Evolutionary conservation across 2,888 invertebrate species (phyloP), one percentile per base, ranked within the genome.

Genomic region (Cephus spinipes): DNA sequence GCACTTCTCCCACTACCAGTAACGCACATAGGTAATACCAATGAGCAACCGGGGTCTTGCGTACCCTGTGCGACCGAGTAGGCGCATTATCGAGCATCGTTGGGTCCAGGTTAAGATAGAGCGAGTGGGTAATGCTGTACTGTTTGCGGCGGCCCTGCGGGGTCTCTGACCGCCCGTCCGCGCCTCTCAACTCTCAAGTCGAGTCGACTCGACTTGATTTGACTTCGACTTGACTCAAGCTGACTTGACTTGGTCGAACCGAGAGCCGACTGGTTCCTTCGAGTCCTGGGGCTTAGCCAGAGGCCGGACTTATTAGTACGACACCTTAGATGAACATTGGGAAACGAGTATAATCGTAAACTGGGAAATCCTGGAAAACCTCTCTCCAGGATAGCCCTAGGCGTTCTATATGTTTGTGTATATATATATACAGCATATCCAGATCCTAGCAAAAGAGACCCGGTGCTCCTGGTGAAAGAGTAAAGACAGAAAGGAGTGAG

Each of bases 111-210:
- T 86, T 86, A 83, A 86, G 86, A 86, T 87, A 85, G 86, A 84
- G 85, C 86, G 88, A 90, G 89, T 89, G 89, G 89, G 88, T 89
- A 90, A 90, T 88, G 89, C 85, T 89, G 89, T 90, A 89, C 88
- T 89, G 88, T 89, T 88, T 91, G 89, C 87, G 88, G 87, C 90
- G 89, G 90, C 90, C 90, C 91, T 91, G 90, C 90, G 91, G 89
- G 91, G 91, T 91, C 90, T 90, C 91, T 91, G 91, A 91, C 91
- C 91, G 91, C 87, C 88, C 89, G 90, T 91, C 90, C 90, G 91
- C 90, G 90, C 90, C 90, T 90, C 91, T 90, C 91, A 89, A 90
- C 90, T 89, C 69, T 32, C 68, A 15, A 40, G 40, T 40, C 15
- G 40, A 40, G 40, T 40, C 15, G 40, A 15, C 40, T 40, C 40